Evolutionary conservation across 2,888 invertebrate species (phyloP), one percentile per base, ranked within the genome.

Genomic region (Osedax frankpressi): DNA sequence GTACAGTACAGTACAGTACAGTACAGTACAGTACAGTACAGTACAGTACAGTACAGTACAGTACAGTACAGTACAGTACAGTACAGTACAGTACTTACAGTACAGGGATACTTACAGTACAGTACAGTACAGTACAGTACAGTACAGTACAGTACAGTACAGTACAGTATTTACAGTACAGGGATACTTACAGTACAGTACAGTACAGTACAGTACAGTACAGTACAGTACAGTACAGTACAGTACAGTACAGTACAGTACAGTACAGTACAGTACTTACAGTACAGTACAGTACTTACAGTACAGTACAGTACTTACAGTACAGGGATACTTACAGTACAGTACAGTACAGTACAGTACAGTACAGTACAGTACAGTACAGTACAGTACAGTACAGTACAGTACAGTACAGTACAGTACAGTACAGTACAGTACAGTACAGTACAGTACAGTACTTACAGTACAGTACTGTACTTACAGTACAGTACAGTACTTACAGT

Each of bases 141-240:
- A 71, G 59, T 44, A 30, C 30, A 74, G 65, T 63, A 74, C 67
- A 74, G 71, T 74, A 74, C 30, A 74, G 62, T 74, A 68, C 67
- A 74, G 44, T 74, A 74, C 67, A 74, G 63, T 26, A 63, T 26
- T 25, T 26, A 63, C 63, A 63, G 14, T 26, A 63, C 0, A 63
- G 14, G 25, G 14, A 24, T 25, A 26, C 63, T 25, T 74, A 74
- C 74, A 74, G 71, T 74, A 74, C 74, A 74, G 59, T 69, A 69
- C 67, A 74, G 29, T 74, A 70, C 59, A 74, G 60, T 68, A 74
- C 67, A 74, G 70, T 69, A 74, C 59, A 74, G 59, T 74, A 69
- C 67, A 74, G 67, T 74, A 75, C 59, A 69, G 67, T 74, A 70
- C 69, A 75, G 28, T 74, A 74, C 28, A 74, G 62, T 74, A 60